Base-by-base conservation (phyloP, 2,888 invertebrate genomes). In the Timandra comae region DNA sequence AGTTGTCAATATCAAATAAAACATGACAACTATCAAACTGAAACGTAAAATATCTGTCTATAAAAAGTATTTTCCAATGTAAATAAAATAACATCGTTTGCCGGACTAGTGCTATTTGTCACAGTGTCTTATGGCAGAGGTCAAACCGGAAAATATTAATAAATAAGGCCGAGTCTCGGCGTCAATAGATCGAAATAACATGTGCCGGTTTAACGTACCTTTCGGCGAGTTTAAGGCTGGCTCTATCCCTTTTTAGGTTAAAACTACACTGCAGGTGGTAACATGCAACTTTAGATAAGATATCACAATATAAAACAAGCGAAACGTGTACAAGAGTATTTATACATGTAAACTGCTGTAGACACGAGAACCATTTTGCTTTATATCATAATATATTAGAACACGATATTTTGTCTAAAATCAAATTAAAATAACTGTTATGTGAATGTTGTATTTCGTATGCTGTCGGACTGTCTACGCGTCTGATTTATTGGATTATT, bases 161-260 rank as follows among this genome's bases (percentile, higher is more conserved):
- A 70, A 69, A 70, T 60, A 59, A 53, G 50, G 53, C 49, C 43
- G 52, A 56, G 51, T 56, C 49, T 56, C 53, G 54, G 56, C 57
- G 55, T 64, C 63, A 64, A 73, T 63, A 57, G 57, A 61, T 60
- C 49, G 55, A 71, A 76, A 70, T 73, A 70, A 70, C 62, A 66
- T 65, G 67, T 65, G 52, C 43, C 56, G 50, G 53, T 55, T 28
- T 31, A n/a, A 24, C 10, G 29, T 33, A 33, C 30, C 33, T 30
- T 33, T 34, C 23, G 25, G 33, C 12, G 28, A 29, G 30, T 32
- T 36, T 33, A 28, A 31, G 36, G 23, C 33, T 16, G 29, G 31
- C 26, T 21, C 35, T 31, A 35, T 23, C 7, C 37, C 35, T 22
- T 39, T 35, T 45, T 39, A 38, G 37, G 35, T 27, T 34, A 26